phyloP scores from a whole-genome alignment of 1,140 invertebrate genomes.

The Chrysomallon squamiferum region DNA sequence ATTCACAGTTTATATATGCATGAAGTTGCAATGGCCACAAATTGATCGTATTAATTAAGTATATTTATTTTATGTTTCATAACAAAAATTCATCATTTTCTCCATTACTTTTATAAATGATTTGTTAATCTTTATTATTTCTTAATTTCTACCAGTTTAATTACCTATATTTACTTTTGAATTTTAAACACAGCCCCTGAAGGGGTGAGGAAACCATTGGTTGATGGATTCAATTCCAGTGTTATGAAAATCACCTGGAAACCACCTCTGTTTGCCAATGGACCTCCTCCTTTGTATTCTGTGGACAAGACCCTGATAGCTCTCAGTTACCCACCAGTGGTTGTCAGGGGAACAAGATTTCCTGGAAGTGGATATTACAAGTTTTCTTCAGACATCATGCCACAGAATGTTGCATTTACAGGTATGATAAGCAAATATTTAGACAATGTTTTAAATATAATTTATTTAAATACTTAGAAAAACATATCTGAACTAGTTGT shows the following conservation, averaged over 20 bases:
- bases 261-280: constrained; percentile 50
- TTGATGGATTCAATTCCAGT: constrained; percentile 52
- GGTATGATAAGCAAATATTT: constrained; percentile 44
- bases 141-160: no score
- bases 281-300: constrained; percentile 51
- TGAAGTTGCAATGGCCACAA: no score
- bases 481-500: no score
- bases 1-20: no score
- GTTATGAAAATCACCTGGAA: constrained; percentile 51
- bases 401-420: constrained; percentile 56
- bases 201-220: constrained; percentile 39
- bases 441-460: not conserved
- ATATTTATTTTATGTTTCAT: no score
- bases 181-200: constrained; percentile 39
- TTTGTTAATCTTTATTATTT: no score
- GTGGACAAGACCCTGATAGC: constrained; percentile 52
- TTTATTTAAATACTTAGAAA: not conserved
- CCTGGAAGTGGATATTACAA: constrained; percentile 59
- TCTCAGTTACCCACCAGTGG: constrained; percentile 54
- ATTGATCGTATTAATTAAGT: no score
- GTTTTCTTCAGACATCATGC: constrained; percentile 53
- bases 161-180: no score
- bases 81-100: no score
- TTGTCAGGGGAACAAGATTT: constrained; percentile 54
- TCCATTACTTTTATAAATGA: no score